Conservation (phyloP, 2,797 vertebrate genomes). For the Smutsia gigantea region DNA sequence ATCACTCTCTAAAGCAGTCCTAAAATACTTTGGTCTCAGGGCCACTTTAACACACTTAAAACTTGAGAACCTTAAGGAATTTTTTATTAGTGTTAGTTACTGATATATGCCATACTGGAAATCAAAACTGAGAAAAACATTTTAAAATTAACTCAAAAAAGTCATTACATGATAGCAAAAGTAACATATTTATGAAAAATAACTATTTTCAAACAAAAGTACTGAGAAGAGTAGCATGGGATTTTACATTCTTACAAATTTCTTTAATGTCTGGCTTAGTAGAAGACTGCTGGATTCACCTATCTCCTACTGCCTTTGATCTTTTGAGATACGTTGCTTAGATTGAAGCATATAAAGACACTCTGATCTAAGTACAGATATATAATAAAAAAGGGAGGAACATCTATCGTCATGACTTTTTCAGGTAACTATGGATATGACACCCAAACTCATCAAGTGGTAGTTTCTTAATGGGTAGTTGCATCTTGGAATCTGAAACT, state of each 20-base stretch:
- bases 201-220: neutral
- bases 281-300: neutral
- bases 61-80: neutral
- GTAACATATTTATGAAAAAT: neutral
- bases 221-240: neutral
- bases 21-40: slow-evolving; percentile 30
- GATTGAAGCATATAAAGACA: slow-evolving; percentile 1
- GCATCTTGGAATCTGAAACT: neutral
- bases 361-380: slow-evolving; percentile 24
- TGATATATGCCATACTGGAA: slow-evolving; percentile 14
- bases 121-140: slow-evolving; percentile 4
- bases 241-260: slow-evolving; percentile 12
- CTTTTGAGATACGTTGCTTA: neutral
- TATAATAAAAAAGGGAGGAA: neutral
- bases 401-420: neutral
- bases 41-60: neutral
- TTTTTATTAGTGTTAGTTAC: slow-evolving; percentile 23
- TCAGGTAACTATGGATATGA: neutral
- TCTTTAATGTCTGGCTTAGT: neutral
- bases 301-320: neutral
- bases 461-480: neutral
- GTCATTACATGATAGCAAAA: neutral
- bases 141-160: neutral
- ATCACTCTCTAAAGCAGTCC: neutral
- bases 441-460: neutral